phyloP scores from a whole-genome alignment of 2,797 vertebrate genomes.

The Clarias pachynema region DNA sequence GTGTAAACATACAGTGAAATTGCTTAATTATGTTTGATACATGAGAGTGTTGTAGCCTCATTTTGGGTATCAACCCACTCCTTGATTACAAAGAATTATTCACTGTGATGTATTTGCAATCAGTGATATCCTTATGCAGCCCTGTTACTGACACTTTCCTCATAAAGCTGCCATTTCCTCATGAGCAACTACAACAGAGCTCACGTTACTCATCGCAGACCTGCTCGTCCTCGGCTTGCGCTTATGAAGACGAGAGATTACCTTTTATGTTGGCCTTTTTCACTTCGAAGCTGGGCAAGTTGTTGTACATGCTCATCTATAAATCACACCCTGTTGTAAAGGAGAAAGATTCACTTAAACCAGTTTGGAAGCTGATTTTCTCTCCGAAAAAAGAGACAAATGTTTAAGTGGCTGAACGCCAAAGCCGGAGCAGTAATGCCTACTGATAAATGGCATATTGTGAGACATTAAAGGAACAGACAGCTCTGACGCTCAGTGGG shows the following conservation, averaged over 20 bases:
- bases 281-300: conserved; percentile 73
- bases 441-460: conserved; percentile 74
- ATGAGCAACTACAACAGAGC: background rate
- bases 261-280: conserved; percentile 69
- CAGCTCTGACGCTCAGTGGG: conserved; percentile 55
- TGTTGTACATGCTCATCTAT: conserved; percentile 70
- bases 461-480: conserved; percentile 62
- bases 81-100: conserved; percentile 17
- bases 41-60: conserved; percentile 1
- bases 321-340: conserved; percentile 67
- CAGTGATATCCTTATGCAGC: conserved; percentile 24
- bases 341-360: conserved; percentile 65
- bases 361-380: conserved; percentile 56
- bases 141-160: background rate
- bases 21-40: conserved; percentile 13
- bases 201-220: conserved; percentile 20
- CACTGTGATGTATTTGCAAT: conserved; percentile 16
- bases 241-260: conserved; percentile 74
- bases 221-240: conserved; percentile 38
- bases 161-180: conserved; percentile 24
- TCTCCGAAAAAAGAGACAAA: conserved; percentile 54
- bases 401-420: conserved; percentile 66
- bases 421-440: conserved; percentile 72
- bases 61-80: background rate
- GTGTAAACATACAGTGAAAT: conserved; percentile 6